These are phyloP conservation scores for Ptyas mucosa DNA, from an alignment of 2,113 vertebrate species.

Conservation along the genomic window DNA sequence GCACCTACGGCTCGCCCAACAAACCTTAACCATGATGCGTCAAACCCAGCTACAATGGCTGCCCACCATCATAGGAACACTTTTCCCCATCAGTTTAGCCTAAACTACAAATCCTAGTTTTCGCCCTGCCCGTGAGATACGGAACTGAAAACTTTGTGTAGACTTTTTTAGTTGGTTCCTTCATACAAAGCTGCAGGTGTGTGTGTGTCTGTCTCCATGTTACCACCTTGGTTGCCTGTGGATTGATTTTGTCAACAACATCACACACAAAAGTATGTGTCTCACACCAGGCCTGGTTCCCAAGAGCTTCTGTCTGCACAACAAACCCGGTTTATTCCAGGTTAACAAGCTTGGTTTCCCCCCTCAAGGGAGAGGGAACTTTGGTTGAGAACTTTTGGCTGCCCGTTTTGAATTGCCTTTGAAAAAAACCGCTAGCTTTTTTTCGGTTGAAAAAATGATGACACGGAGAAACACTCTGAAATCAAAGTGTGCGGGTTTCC, in stretches of 20 bases:
- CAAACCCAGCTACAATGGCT: not conserved
- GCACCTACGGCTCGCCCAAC: not conserved
- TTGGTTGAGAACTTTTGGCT: not conserved
- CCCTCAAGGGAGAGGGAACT: no score
- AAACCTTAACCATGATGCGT: no score
- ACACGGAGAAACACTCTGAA: not conserved
- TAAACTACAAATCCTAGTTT: not conserved
- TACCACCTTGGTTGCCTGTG: not conserved
- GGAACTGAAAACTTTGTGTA: conserved; percentile 29
- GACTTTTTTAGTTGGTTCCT: not conserved
- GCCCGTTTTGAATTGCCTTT: not conserved
- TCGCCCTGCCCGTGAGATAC: not conserved
- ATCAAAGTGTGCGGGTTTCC: not conserved
- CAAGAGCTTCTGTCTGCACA: not conserved
- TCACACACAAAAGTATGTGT: not conserved
- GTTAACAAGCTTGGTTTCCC: not conserved
- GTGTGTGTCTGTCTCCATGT: not conserved
- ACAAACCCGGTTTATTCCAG: not conserved
- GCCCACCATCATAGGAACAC: not conserved
- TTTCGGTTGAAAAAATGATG: not conserved
- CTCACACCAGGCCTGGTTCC: not conserved
- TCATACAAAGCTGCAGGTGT: conserved; percentile 30
- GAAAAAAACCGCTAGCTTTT: not conserved
- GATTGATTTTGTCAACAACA: accelerated
- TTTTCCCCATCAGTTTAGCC: not conserved